A percentile compares a stretch with the other conserved stretches of the same genome.
These are phyloP conservation scores for Ciconia nigra DNA, from an alignment of 2,797 vertebrate genomes.

Conservation along the genomic window DNA sequence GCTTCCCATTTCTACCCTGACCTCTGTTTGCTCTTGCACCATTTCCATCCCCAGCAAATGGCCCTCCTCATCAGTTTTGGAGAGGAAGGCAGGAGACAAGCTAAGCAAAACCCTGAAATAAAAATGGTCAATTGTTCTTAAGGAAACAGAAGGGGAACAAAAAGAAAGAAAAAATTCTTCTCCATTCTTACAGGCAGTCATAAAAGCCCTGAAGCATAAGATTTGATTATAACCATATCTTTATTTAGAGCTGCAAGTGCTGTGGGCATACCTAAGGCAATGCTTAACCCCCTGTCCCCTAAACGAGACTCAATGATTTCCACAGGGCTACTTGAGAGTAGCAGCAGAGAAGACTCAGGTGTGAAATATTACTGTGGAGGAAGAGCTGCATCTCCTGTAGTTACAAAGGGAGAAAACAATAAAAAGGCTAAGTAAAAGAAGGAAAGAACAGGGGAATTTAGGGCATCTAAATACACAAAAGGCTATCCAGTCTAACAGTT, in stretches of 20 bases:
- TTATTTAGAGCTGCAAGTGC: slow-evolving; percentile 10
- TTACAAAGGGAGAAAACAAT: neutral
- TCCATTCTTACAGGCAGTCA: neutral
- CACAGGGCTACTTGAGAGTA: neutral
- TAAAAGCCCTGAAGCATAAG: slow-evolving; percentile 11
- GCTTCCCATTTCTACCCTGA: neutral
- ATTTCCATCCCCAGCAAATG: neutral
- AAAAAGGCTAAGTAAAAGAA: neutral
- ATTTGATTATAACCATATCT: slow-evolving; percentile 1
- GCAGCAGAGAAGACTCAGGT: neutral
- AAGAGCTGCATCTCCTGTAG: neutral
- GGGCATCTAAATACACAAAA: neutral
- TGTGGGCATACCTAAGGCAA: slow-evolving; percentile 19
- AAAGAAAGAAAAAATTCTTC: neutral
- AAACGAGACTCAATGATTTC: neutral
- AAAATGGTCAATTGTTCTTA: neutral
- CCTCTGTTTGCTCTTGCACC: neutral
- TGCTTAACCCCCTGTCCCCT: slow-evolving; percentile 16
- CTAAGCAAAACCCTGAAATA: neutral
- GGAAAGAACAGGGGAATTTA: neutral
- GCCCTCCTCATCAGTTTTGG: neutral
- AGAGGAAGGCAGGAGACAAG: neutral
- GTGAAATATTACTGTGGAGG: neutral
- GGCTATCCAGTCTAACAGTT: neutral
- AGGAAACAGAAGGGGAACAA: neutral